phyloP scores from a whole-genome alignment of 2,888 invertebrate genomes.

The Lottia gigantea region DNA sequence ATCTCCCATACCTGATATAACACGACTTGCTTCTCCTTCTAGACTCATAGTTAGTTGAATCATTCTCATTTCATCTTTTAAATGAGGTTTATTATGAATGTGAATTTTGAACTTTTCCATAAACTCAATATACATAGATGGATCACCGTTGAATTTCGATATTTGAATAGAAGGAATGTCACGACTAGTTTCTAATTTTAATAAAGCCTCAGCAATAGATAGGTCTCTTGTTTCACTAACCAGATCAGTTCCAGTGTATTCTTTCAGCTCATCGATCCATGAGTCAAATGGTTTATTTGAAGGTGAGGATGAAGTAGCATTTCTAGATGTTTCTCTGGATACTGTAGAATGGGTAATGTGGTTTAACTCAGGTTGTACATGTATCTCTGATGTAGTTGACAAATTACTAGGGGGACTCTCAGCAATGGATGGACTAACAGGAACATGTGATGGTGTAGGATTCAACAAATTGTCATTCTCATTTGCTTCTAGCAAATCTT shows the following conservation, averaged over 20 bases:
- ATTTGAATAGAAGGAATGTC: slow-evolving; percentile 7
- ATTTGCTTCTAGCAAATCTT: too few relatives aligned
- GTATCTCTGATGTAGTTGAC: too few relatives aligned
- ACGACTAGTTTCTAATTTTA: slow-evolving; percentile 1
- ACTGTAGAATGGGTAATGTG: too few relatives aligned
- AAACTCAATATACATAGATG: slow-evolving; percentile 15
- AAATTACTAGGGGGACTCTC: neutral
- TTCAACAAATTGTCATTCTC: neutral
- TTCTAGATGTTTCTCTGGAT: too few relatives aligned
- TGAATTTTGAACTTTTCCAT: slow-evolving; percentile 20
- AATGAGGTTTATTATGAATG: slow-evolving; percentile 18
- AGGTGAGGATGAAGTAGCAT: too few relatives aligned
- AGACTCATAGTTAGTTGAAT: slow-evolving; percentile 13
- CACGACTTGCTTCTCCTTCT: slow-evolving; percentile 10
- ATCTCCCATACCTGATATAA: slow-evolving; percentile 15
- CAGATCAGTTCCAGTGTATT: slow-evolving; percentile 4
- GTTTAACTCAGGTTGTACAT: too few relatives aligned
- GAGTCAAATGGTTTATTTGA: slow-evolving; percentile 1
- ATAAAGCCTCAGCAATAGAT: slow-evolving; percentile 11
- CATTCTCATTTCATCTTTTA: slow-evolving; percentile 21
- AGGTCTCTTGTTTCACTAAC: neutral
- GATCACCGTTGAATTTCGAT: slow-evolving; percentile 15
- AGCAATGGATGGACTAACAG: neutral
- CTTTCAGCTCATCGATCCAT: neutral
- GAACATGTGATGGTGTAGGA: neutral